Conservation (phyloP, 2,888 invertebrate species). For the Digitonthophagus gazella region DNA sequence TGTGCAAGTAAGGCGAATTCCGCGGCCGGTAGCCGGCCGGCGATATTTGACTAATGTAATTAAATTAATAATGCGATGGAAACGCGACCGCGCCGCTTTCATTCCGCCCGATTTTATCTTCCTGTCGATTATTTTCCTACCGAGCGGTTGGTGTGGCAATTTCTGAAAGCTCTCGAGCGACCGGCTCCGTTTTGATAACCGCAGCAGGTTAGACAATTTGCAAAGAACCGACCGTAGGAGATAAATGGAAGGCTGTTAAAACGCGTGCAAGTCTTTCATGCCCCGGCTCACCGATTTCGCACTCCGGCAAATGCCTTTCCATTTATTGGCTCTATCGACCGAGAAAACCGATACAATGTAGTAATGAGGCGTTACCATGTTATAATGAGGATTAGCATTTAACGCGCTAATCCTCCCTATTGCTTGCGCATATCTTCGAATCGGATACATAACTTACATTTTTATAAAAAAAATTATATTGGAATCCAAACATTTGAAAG, state of each 20-base stretch:
- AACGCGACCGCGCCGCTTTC: not conserved
- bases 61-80: not conserved
- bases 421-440: too few species aligned
- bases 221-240: not conserved
- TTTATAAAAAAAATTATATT: too few species aligned
- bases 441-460: too few species aligned
- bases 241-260: not conserved
- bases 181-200: not conserved
- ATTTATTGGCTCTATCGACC: not conserved
- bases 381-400: not conserved
- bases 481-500: too few species aligned
- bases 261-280: not conserved
- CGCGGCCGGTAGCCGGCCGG: not conserved
- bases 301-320: not conserved
- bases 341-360: not conserved
- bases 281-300: not conserved
- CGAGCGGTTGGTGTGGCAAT: not conserved
- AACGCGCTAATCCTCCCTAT: not conserved
- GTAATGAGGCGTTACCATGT: not conserved
- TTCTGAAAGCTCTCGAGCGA: not conserved
- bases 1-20: not conserved
- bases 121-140: not conserved
- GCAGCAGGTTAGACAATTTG: not conserved
- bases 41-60: not conserved
- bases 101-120: not conserved